Evolutionary conservation across 1,140 invertebrate species (phyloP).

Genomic region (Sycobia sp.): DNA sequence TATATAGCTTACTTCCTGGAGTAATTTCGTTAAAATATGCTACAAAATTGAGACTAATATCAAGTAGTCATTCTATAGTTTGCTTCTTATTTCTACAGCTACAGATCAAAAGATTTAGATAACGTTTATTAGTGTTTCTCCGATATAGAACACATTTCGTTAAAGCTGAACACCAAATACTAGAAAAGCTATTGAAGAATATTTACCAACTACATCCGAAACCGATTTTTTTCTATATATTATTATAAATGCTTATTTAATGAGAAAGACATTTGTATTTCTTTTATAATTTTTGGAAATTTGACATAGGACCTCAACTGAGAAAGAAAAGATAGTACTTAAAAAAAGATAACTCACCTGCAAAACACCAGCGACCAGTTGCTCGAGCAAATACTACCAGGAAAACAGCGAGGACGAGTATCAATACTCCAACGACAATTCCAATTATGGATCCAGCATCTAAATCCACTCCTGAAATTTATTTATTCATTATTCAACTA

Average conservation of each 20-base stretch:
- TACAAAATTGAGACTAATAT: no score
- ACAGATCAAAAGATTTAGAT: no score
- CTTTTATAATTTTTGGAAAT: background rate
- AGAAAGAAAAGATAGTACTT: background rate
- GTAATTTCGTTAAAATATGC: no score
- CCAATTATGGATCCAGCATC: slow-evolving; percentile 76
- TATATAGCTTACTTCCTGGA: no score
- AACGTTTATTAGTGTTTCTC: no score
- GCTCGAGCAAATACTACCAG: slow-evolving; percentile 76
- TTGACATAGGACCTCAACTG: background rate
- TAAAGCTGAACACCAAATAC: slow-evolving; percentile 26
- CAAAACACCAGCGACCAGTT: slow-evolving; percentile 82
- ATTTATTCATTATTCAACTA: background rate
- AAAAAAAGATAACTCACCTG: slow-evolving; percentile 67
- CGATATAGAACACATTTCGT: slow-evolving; percentile 7
- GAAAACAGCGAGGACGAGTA: slow-evolving; percentile 70
- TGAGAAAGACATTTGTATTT: background rate
- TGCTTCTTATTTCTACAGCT: no score
- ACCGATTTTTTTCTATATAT: slow-evolving; percentile 13
- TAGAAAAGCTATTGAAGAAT: slow-evolving; percentile 19
- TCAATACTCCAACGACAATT: slow-evolving; percentile 72
- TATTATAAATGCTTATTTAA: background rate
- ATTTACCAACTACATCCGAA: slow-evolving; percentile 21
- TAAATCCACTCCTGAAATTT: slow-evolving; percentile 67
- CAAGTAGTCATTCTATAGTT: no score